These are phyloP conservation scores for Sphaeridia pumilis DNA, from an alignment of 2,888 invertebrate genomes.

Conservation along the genomic window DNA sequence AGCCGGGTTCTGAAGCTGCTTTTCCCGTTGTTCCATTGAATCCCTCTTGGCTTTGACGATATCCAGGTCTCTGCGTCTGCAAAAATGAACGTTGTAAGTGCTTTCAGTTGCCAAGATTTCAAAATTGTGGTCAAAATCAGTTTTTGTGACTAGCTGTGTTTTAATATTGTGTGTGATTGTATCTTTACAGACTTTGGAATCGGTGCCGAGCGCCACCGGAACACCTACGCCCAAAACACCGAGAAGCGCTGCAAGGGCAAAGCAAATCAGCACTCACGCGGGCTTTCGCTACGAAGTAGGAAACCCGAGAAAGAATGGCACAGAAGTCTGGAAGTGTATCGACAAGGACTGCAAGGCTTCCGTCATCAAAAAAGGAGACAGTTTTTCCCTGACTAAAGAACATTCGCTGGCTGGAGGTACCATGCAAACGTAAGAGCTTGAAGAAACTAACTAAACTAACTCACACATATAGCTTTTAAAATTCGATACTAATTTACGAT, in stretches of 20 bases:
- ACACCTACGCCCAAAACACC: background rate
- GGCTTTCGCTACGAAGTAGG: slow-evolving; percentile 1
- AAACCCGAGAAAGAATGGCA: slow-evolving; percentile 5
- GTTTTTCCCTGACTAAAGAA: background rate
- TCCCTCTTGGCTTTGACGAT: slow-evolving; percentile 12
- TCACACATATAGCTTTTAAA: no score
- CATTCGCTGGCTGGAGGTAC: no score
- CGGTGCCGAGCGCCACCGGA: no score
- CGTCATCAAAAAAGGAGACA: slow-evolving; percentile 1
- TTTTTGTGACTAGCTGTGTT: no score
- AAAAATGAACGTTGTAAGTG: background rate
- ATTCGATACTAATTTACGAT: no score
- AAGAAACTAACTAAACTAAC: no score
- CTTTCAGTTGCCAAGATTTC: background rate
- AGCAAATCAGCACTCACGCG: background rate
- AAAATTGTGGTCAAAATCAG: background rate
- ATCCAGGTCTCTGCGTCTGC: slow-evolving; percentile 10
- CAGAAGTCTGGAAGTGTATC: slow-evolving; percentile 6
- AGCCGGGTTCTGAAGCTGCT: slow-evolving; percentile 10
- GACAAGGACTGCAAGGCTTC: slow-evolving; percentile 3
- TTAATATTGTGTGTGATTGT: no score
- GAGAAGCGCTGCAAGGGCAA: background rate
- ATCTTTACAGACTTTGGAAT: no score
- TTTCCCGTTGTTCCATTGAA: slow-evolving; percentile 7
- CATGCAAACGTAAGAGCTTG: no score